phyloP scores from a whole-genome alignment of 1,140 invertebrate genomes.

The Pogonognathellus flavescens region DNA sequence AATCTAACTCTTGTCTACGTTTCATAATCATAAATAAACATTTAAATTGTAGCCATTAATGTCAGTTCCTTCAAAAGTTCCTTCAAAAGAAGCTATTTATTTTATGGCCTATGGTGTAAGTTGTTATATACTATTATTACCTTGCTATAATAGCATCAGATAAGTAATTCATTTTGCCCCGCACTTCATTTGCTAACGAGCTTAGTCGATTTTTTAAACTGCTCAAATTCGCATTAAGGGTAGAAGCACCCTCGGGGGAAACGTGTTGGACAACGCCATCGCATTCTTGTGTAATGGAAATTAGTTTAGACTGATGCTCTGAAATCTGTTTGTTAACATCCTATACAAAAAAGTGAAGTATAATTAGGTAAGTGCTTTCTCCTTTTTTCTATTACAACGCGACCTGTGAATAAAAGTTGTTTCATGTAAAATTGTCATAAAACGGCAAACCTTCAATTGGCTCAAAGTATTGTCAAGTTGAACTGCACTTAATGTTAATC shows the following conservation, averaged over 20 bases:
- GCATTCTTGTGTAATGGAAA: constrained; percentile 82
- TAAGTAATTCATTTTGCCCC: constrained; percentile 81
- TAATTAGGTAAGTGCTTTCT: too few relatives aligned
- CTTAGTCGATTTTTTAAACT: constrained; percentile 81
- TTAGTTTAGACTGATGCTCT: constrained; percentile 84
- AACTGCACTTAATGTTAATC: not conserved
- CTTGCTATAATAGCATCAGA: constrained; percentile 83
- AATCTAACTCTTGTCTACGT: constrained; percentile 84
- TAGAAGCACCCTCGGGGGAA: constrained; percentile 80
- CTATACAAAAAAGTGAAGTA: constrained; percentile 7
- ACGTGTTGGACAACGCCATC: constrained; percentile 83
- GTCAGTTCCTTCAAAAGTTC: too few relatives aligned
- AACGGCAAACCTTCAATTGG: constrained; percentile 46
- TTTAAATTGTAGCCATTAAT: constrained; percentile 57
- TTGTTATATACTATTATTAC: constrained; percentile 59
- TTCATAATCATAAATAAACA: constrained; percentile 47
- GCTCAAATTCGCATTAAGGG: constrained; percentile 79
- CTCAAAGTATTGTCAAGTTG: constrained; percentile 25
- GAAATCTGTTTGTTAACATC: constrained; percentile 75
- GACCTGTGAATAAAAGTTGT: too few relatives aligned
- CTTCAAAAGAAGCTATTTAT: too few relatives aligned
- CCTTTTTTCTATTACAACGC: too few relatives aligned
- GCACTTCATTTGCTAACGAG: constrained; percentile 79
- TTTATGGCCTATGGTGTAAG: too few relatives aligned
- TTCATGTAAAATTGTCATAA: too few relatives aligned